Conservation (phyloP, 2,888 invertebrate genomes). For the Cryptus viduatorius region DNA sequence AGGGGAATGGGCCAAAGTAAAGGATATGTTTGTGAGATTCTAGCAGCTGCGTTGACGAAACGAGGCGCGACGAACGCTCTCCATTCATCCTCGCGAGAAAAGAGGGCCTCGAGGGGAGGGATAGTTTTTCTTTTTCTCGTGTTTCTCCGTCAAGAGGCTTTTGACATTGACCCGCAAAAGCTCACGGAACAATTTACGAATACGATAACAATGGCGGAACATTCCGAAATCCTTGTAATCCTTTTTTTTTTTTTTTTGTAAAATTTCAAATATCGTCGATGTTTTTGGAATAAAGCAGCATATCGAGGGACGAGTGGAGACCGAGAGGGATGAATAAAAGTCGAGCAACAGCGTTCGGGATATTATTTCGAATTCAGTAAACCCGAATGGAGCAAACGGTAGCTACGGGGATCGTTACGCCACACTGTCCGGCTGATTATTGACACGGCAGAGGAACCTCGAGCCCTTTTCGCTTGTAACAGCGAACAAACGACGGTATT, state of each 20-base stretch:
- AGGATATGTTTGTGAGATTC: conserved; percentile 61
- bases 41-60: conserved; percentile 54
- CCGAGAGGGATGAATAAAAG: conserved; percentile 28
- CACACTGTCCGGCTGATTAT: conserved; percentile 82
- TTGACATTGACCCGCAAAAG: conserved; percentile 55
- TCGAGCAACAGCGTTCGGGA: conserved; percentile 57
- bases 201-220: background rate
- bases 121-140: conserved; percentile 53
- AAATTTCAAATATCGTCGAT: background rate
- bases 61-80: conserved; percentile 24
- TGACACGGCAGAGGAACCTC: conserved; percentile 62
- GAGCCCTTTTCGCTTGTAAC: conserved; percentile 16
- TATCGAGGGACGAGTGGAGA: conserved; percentile 14
- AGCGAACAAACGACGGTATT: conserved; percentile 62
- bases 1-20: conserved; percentile 26
- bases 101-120: conserved; percentile 52
- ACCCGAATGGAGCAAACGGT: conserved; percentile 78
- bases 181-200: conserved; percentile 8
- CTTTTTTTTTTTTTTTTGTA: too few relatives aligned
- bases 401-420: conserved; percentile 52
- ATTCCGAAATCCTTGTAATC: background rate
- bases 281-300: background rate
- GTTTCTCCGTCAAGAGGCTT: conserved; percentile 60
- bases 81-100: conserved; percentile 49
- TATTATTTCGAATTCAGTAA: conserved; percentile 83